Evolutionary conservation across 2,888 invertebrate species (phyloP), one percentile per base, ranked within the genome.

Genomic region (Chloroclysta siterata): DNA sequence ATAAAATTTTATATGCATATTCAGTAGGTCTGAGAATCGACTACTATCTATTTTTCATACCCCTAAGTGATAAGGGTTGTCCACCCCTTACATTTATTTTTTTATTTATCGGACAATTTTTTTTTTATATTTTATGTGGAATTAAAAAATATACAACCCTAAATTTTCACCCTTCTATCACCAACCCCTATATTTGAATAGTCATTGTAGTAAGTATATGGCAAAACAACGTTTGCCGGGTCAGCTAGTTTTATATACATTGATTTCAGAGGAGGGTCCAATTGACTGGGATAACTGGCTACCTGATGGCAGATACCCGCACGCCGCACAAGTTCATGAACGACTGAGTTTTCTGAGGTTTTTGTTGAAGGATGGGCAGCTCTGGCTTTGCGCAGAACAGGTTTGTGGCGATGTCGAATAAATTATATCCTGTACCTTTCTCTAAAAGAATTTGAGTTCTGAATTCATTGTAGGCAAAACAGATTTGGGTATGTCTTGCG

Each of bases 371-470:
- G 99, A 99, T 90, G 99, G 99, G 28, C 98, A 98, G 87, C 89
- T 99, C 63, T 99, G 98, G 98, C 94, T 99, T 71, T 98, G 98
- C 86, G 98, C 98, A 50, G 98, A 98, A 85, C 99, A 99, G 86
- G 93, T 93, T 80, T 75, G 76, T 61, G 28, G 50, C 15, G 6
- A 17, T 28, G 39, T 44, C 46, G 22, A 28, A 13, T 17, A 55
- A 39, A 28, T 28, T 0, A 11, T 11, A 7, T 0, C 4, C 29
- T 15, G 6, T 53, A 4, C 0, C 11, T 17, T 44, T 41, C 5
- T 51, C 22, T 56, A 53, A 53, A 59, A 58, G 62, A 61, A 59
- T 50, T 65, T 47, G 58, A 58, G 55, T 65, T 53, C 53, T 52
- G 50, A 68, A 55, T 48, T 72, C 56, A 63, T 70, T 69, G 44